Conservation (phyloP, 2,888 invertebrate species). For the Hirtodrosophila confusa region DNA sequence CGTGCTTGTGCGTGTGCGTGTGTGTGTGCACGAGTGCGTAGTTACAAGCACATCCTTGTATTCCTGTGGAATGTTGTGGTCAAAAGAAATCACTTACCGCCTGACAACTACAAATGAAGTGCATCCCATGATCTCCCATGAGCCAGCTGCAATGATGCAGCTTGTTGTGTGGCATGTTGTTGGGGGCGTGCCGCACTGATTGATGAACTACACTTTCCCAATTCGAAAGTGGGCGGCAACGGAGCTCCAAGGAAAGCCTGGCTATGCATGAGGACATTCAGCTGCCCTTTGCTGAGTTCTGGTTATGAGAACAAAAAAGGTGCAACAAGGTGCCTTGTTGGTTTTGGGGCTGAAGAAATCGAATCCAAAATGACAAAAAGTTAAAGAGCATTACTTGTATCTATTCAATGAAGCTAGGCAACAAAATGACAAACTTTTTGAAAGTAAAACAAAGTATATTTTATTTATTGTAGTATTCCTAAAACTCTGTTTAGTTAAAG, state of each 20-base stretch:
- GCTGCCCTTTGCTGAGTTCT: constrained; percentile 4
- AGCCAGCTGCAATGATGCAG: background rate
- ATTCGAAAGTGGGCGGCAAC: background rate
- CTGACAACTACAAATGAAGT: constrained; percentile 38
- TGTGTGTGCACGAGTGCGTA: too few species aligned
- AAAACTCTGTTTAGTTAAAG: too few species aligned
- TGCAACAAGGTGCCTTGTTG: background rate
- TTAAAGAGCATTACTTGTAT: too few species aligned
- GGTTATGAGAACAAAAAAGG: background rate
- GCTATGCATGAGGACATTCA: background rate
- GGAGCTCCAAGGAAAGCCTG: background rate
- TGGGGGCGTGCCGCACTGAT: constrained; percentile 22
- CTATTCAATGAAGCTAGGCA: too few species aligned
- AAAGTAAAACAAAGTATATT: too few species aligned
- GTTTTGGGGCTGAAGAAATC: background rate
- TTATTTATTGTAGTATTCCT: too few species aligned
- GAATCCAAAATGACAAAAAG: background rate
- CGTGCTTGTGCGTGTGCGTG: too few species aligned
- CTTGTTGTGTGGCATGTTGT: background rate
- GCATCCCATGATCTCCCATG: constrained; percentile 5
- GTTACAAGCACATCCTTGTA: background rate
- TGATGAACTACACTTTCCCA: constrained; percentile 10
- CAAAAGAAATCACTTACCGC: constrained; percentile 59
- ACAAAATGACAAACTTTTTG: too few species aligned
- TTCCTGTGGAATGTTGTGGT: constrained; percentile 13